These are phyloP conservation scores for Listrodromus nycthemerus DNA, from an alignment of 2,888 invertebrate genomes.

Conservation along the genomic window DNA sequence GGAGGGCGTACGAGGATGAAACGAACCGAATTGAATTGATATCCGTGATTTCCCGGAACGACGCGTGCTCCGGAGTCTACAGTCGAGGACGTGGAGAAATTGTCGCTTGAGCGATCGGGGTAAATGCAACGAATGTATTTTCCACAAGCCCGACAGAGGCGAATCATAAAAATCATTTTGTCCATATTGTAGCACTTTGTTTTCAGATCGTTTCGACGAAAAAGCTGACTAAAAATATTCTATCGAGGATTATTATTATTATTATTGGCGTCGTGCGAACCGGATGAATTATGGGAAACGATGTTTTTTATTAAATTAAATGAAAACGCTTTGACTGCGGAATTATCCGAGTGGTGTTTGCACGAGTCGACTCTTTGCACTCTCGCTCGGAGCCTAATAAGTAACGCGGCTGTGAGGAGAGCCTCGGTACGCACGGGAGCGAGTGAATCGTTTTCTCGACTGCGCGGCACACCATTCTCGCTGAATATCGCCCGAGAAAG, in stretches of 20 bases:
- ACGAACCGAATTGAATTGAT: constrained; percentile 60
- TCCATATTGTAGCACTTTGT: background rate
- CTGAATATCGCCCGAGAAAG: constrained; percentile 21
- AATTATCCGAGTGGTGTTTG: constrained; percentile 30
- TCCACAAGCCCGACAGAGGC: background rate
- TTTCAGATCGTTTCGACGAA: constrained; percentile 1
- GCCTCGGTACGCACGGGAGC: constrained; percentile 18
- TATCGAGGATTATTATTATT: background rate
- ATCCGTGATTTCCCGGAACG: constrained; percentile 54
- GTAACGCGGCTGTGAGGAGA: constrained; percentile 23
- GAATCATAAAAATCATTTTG: background rate
- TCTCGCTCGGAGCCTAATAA: constrained; percentile 45
- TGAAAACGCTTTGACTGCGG: constrained; percentile 9
- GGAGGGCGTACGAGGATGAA: constrained; percentile 45
- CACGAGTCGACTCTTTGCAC: constrained; percentile 21
- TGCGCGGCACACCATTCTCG: constrained; percentile 27
- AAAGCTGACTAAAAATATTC: background rate
- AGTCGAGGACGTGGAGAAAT: constrained; percentile 47
- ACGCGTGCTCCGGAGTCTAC: constrained; percentile 34
- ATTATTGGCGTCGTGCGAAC: background rate
- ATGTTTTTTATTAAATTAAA: constrained; percentile 25
- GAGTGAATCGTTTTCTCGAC: constrained; percentile 36
- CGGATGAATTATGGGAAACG: constrained; percentile 22
- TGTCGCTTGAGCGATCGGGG: constrained; percentile 38
- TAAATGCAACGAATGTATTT: constrained; percentile 37